These are phyloP conservation scores for Drosophila setifemur DNA, from an alignment of 1,140 invertebrate species.

Conservation along the genomic window DNA sequence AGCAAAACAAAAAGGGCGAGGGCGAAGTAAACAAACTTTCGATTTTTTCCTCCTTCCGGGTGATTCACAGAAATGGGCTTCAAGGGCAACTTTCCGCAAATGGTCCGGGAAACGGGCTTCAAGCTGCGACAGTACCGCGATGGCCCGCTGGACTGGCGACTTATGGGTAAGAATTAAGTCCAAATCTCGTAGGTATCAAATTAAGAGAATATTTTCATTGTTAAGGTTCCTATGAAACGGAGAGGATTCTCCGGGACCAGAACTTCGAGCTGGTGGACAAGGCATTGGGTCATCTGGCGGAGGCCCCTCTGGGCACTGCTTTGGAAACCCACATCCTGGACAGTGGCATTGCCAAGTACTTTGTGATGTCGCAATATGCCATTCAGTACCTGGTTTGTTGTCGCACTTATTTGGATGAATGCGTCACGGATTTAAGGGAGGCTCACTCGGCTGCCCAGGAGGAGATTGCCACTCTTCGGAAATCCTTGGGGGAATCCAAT, in stretches of 20 bases:
- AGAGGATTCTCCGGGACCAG: conserved; percentile 68
- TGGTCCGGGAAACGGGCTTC: conserved; percentile 73
- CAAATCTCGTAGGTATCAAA: background rate
- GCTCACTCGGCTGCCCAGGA: conserved; percentile 49
- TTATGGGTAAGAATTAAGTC: conserved; percentile 52
- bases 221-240: conserved; percentile 70
- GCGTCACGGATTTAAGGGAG: conserved; percentile 56
- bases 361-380: conserved; percentile 73
- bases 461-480: conserved; percentile 58
- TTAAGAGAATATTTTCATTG: background rate
- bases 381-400: conserved; percentile 79
- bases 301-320: conserved; percentile 67
- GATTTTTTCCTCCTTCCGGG: conserved; percentile 13
- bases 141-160: conserved; percentile 74
- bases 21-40: conserved; percentile 50
- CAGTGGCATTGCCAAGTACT: conserved; percentile 78
- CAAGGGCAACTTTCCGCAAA: conserved; percentile 67
- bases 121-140: conserved; percentile 66
- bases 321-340: conserved; percentile 73
- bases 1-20: conserved; percentile 34
- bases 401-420: conserved; percentile 74
- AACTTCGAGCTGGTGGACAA: conserved; percentile 72
- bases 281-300: conserved; percentile 63
- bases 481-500: conserved; percentile 54
- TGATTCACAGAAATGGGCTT: conserved; percentile 45